A percentile compares a stretch with the other conserved stretches of the same genome.
phyloP scores from a whole-genome alignment of 2,113 vertebrate species.

The Corvus moneduloides region DNA sequence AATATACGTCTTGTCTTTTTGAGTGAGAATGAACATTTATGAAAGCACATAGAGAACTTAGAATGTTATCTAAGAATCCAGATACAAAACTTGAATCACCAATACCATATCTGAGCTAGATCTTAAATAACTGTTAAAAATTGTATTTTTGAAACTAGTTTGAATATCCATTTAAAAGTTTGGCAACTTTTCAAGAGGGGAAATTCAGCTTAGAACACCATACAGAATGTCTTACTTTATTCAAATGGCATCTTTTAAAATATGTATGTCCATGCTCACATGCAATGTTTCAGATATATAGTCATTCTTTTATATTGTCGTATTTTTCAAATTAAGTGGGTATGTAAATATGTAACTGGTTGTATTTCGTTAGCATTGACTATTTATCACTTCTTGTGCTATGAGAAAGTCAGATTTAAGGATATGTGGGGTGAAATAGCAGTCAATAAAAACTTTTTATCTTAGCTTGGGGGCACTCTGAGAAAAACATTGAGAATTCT shows the following conservation, averaged over 20 bases:
- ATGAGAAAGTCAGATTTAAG: slow-evolving; percentile 9
- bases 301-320: background rate
- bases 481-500: slow-evolving; percentile 7
- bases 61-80: background rate
- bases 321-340: background rate
- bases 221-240: background rate
- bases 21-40: background rate
- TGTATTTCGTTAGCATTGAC: background rate
- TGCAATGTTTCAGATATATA: background rate
- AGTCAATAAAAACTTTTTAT: background rate
- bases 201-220: background rate
- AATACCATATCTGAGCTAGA: background rate
- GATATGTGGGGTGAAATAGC: background rate
- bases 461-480: background rate
- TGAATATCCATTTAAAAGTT: background rate
- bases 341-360: background rate
- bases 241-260: background rate
- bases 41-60: background rate
- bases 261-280: background rate
- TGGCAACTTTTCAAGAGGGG: background rate
- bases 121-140: background rate
- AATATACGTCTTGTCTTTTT: background rate
- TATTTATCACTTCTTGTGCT: slow-evolving; percentile 4
- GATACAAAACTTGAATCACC: background rate
- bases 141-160: background rate